Conservation (phyloP, 2,888 invertebrate genomes). For the Ichneumon xanthorius region DNA sequence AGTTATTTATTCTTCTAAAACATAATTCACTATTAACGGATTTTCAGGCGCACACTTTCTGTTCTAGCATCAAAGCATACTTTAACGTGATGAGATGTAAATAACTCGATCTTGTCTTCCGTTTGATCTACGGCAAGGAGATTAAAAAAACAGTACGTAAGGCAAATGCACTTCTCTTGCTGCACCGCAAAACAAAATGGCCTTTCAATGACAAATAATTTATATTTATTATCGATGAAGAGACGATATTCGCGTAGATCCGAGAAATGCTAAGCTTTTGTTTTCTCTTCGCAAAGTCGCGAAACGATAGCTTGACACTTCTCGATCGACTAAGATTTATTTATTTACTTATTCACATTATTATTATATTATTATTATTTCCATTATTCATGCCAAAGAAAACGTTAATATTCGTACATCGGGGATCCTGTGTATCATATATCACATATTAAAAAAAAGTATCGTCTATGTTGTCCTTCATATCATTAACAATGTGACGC, state of each 20-base stretch:
- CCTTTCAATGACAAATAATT: slow-evolving; percentile 59
- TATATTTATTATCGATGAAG: slow-evolving; percentile 48
- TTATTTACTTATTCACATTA: slow-evolving; percentile 55
- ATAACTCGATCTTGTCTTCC: slow-evolving; percentile 36
- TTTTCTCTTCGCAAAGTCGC: not conserved
- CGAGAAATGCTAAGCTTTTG: slow-evolving; percentile 15
- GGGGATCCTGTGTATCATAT: slow-evolving; percentile 36
- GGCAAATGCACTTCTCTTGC: slow-evolving; percentile 35
- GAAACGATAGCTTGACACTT: slow-evolving; percentile 19
- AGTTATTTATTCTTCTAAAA: slow-evolving; percentile 5
- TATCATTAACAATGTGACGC: slow-evolving; percentile 45
- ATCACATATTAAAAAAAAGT: slow-evolving; percentile 15
- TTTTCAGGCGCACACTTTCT: slow-evolving; percentile 3
- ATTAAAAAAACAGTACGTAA: not conserved
- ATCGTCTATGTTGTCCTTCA: slow-evolving; percentile 32
- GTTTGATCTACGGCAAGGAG: slow-evolving; percentile 14
- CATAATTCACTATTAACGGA: not conserved
- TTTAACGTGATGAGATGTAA: slow-evolving; percentile 6
- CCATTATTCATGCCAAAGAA: slow-evolving; percentile 62
- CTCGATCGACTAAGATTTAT: slow-evolving; percentile 58
- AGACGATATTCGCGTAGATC: slow-evolving; percentile 39
- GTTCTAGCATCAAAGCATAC: not conserved
- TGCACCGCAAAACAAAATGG: slow-evolving; percentile 31
- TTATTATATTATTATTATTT: slow-evolving; percentile 60
- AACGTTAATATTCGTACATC: slow-evolving; percentile 41